phyloP scores from a whole-genome alignment of 2,113 vertebrate species.

The Saccopteryx bilineata region DNA sequence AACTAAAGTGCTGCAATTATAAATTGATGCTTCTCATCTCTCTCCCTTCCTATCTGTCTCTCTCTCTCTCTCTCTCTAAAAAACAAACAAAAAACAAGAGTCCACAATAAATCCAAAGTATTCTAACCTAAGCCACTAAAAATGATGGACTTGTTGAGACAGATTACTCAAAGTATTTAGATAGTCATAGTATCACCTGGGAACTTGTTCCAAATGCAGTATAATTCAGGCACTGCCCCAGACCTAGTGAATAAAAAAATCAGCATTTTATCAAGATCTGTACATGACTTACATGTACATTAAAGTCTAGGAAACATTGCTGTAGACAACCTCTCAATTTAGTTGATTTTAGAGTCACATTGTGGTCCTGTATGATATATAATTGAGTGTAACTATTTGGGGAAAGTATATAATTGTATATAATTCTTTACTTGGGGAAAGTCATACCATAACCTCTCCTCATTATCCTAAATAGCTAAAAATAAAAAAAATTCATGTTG shows the following conservation, averaged over 20 bases:
- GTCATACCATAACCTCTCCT: background rate
- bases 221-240: background rate
- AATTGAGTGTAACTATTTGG: background rate
- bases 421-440: background rate
- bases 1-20: too few species aligned
- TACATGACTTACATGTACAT: background rate
- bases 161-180: constrained; percentile 25
- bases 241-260: background rate
- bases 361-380: background rate
- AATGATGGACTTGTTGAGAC: background rate
- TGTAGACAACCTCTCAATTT: background rate
- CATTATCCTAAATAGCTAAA: background rate
- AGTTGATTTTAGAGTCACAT: background rate
- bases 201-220: constrained; percentile 23
- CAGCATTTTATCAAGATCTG: background rate
- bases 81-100: background rate
- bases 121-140: background rate
- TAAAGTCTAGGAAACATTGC: constrained; percentile 17
- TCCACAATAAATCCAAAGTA: background rate
- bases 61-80: too few species aligned
- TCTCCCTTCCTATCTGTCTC: too few species aligned
- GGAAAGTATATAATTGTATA: background rate
- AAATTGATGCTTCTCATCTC: too few species aligned
- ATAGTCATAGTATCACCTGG: background rate
- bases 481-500: constrained; percentile 18